Base-by-base conservation (phyloP, 1,140 invertebrate species). In the Drosophila equinoxialis region DNA sequence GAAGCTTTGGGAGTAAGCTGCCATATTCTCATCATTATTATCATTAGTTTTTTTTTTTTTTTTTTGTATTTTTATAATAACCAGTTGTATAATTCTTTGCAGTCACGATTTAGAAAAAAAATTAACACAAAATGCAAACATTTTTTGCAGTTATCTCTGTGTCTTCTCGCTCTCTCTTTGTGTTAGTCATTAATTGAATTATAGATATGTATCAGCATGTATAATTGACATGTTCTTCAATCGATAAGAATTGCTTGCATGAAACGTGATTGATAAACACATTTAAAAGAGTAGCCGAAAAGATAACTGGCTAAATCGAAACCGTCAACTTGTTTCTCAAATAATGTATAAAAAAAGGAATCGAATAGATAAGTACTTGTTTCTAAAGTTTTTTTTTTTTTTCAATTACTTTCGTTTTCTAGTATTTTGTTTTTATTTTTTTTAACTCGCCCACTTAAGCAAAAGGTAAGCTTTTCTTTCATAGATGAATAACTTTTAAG, bases 91-190 rank as follows among this genome's bases (percentile, higher is more conserved):
- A 59, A 59, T 20, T 35, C 30, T 37, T 59, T 59, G 11, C 14
- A 59, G 57, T 59, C 57, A 59, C 57, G 57, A 59, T 59, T 37
- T 59, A 13, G 35, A 20, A 13, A 59, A 59, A 20, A 59, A 51
- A 51, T 51, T 51, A 51, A 51, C 45, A 51, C 42, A 45, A 45
- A 45, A 51, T 51, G 45, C 17, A 48, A 48, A 48, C 17, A 17
- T 3, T 58, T 37, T 58, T 17, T 58, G 13, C 6, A 33, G 8
- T 48, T 20, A 23, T 23, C 20, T 39, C 33, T 35, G 57, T 39
- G 20, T 7, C 33, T 20, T 39, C 10, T 59, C 11, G 17, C 17
- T 17, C 17, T 17, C 35, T 10, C 35, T 37, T 37, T 37, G 20
- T 8, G 17, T 39, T 11, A 39, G 33, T 59, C 14, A 59, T 35